These are phyloP conservation scores for Drosophila bipectinata DNA, from an alignment of 1,140 invertebrate species.

Conservation along the genomic window DNA sequence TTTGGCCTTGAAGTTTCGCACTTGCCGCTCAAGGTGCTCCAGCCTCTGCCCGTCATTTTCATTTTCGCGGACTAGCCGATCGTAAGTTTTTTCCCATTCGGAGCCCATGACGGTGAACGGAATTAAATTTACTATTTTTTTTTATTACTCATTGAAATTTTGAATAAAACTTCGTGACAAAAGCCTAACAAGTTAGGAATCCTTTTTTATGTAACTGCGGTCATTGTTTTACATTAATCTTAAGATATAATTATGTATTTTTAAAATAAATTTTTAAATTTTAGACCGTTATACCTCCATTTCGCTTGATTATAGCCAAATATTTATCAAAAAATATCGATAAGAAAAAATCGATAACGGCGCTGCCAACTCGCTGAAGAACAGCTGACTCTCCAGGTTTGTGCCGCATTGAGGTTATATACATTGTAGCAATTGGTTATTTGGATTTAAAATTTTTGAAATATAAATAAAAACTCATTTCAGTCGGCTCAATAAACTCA, in stretches of 20 bases:
- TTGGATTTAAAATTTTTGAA: neutral
- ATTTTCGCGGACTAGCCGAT: constrained; percentile 8
- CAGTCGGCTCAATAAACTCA: neutral
- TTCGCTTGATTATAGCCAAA: neutral
- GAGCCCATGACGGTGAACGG: neutral
- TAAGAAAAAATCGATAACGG: neutral
- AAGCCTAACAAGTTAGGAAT: too few relatives aligned
- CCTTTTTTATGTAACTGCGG: too few relatives aligned
- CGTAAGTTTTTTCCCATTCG: constrained; percentile 24
- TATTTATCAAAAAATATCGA: neutral
- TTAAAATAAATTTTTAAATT: too few relatives aligned
- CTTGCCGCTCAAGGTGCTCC: constrained; percentile 8
- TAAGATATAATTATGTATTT: too few relatives aligned
- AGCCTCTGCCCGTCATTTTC: constrained; percentile 4
- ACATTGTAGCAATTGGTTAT: constrained; percentile 3
- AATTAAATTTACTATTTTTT: neutral
- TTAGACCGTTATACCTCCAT: neutral
- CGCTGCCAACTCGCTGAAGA: neutral
- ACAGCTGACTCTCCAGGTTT: constrained; percentile 25
- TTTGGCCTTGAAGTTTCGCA: neutral
- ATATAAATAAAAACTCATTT: neutral
- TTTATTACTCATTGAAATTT: neutral
- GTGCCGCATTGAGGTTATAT: constrained; percentile 13
- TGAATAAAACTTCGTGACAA: neutral
- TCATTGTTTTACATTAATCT: too few relatives aligned